Conservation (phyloP, 2,113 vertebrate genomes). For the Lichenostomus cassidix region DNA sequence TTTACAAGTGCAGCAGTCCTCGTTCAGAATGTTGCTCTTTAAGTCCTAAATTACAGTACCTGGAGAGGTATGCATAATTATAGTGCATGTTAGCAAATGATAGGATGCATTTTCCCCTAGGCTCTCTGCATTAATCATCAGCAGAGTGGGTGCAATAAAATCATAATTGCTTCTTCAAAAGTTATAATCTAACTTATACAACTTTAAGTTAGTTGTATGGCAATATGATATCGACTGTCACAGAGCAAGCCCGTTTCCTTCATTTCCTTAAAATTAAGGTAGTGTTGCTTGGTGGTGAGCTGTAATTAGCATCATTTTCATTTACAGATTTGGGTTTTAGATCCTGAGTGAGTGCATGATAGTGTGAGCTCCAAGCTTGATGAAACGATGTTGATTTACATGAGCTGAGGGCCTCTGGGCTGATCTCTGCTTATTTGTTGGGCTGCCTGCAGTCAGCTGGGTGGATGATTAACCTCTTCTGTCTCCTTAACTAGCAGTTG, state of each 20-base stretch:
- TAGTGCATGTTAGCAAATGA: conserved; percentile 81
- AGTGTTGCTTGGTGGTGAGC: conserved; percentile 17
- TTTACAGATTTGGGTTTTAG: conserved; percentile 46
- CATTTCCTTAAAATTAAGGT: conserved; percentile 64
- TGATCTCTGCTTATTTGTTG: conserved; percentile 24
- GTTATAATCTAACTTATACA: conserved; percentile 78
- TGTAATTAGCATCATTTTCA: conserved; percentile 69
- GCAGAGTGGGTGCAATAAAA: conserved; percentile 83
- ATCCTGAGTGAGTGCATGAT: not conserved
- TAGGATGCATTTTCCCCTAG: conserved; percentile 79
- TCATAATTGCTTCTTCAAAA: conserved; percentile 86
- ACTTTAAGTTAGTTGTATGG: conserved; percentile 70
- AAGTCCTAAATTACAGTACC: conserved; percentile 84
- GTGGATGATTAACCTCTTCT: conserved; percentile 38
- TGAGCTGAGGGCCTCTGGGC: conserved; percentile 20
- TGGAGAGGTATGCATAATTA: conserved; percentile 85
- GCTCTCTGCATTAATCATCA: conserved; percentile 84
- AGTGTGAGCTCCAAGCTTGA: conserved; percentile 36
- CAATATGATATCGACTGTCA: conserved; percentile 43
- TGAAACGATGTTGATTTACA: conserved; percentile 47
- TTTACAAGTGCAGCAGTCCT: conserved; percentile 80
- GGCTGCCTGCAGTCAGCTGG: not conserved
- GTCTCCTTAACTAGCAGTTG: not conserved
- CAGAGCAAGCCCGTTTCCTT: conserved; percentile 9
- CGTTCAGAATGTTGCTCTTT: conserved; percentile 82